Conservation (phyloP, 2,888 invertebrate species). For the Caenorhabditis sp. region DNA sequence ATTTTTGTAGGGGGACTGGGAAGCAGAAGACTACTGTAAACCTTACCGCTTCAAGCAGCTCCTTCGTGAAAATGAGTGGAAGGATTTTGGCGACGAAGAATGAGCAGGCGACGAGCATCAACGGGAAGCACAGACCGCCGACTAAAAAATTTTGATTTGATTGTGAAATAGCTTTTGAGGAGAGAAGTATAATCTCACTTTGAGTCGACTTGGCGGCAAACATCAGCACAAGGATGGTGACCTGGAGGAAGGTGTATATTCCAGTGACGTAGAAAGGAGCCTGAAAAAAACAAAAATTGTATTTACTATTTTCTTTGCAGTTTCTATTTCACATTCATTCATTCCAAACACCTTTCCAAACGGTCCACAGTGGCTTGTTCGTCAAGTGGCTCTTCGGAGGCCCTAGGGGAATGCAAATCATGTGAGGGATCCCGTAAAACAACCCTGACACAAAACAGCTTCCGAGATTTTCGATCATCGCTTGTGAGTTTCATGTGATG, state of each 20-base stretch:
- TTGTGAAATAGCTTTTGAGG: background rate
- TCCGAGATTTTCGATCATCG: constrained; percentile 14
- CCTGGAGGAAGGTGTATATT: constrained; percentile 48
- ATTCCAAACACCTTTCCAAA: background rate
- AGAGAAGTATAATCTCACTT: constrained; percentile 21
- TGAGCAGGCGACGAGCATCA: constrained; percentile 92
- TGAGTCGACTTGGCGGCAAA: constrained; percentile 34
- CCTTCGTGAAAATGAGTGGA: constrained; percentile 66
- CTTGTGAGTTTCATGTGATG: constrained; percentile 31
- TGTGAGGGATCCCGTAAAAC: too few species aligned
- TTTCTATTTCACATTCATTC: too few species aligned
- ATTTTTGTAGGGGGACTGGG: background rate
- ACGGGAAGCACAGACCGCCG: constrained; percentile 92
- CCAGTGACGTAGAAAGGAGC: constrained; percentile 20
- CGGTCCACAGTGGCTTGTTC: constrained; percentile 7
- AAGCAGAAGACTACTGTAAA: background rate
- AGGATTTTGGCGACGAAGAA: constrained; percentile 83
- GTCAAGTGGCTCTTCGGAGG: background rate
- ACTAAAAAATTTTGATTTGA: constrained; percentile 77
- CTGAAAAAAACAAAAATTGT: constrained; percentile 36
- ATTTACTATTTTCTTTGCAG: background rate
- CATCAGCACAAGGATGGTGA: constrained; percentile 5
- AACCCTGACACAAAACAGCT: background rate
- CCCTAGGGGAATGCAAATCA: background rate
- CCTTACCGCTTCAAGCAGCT: constrained; percentile 72